Base-by-base conservation (phyloP, 30 jellyfish, hydroid and myxozoan genomes). In the Chironex yamaguchii region DNA sequence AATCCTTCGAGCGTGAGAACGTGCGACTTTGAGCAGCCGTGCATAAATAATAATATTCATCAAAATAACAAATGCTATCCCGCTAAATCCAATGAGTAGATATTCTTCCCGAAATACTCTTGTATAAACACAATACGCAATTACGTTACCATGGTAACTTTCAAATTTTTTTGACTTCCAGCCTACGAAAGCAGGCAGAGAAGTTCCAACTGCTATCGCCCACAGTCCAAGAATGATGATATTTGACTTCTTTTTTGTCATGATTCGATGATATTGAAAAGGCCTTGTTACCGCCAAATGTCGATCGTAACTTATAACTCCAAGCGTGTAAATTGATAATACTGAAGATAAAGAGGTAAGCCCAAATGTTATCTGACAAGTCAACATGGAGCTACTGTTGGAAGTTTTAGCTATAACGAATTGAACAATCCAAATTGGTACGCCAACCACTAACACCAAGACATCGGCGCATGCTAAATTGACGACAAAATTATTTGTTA, bases 341-440 rank as follows among this genome's bases (percentile, higher is more conserved):
- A 85, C 81, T 11, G 94, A 76, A 2, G 98, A 29, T 53, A 91
- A 51, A 51, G 73, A 89, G 3, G 91, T 14, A 13, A 91, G 63
- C 3, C 98, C 98, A 72, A 81, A 91, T 42, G 94, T 91, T 11
- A 85, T 62, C 79, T 91, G 98, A 36, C 98, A 91, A n/a, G 66
- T 28, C 65, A 77, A 66, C 67, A 71, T 75, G 2, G 89, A 79
- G 31, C 68, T 83, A 20, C 68, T 22, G 20, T 50, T 35, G 24
- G 86, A 65, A 31, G 82, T 69, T 34, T 82, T 78, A 3, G 94
- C 94, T 25, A 79, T 14, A 9, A 88, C 90, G 20, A 91, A 71
- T 50, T 70, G 91, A 12, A 68, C 80, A 14, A 91, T 36, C 98
- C 98, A 91, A 26, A 91, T 34, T 29, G 98, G 98, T 11, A 84